Evolutionary conservation across 1,140 invertebrate species (phyloP).

Genomic region (Araneus ventricosus): DNA sequence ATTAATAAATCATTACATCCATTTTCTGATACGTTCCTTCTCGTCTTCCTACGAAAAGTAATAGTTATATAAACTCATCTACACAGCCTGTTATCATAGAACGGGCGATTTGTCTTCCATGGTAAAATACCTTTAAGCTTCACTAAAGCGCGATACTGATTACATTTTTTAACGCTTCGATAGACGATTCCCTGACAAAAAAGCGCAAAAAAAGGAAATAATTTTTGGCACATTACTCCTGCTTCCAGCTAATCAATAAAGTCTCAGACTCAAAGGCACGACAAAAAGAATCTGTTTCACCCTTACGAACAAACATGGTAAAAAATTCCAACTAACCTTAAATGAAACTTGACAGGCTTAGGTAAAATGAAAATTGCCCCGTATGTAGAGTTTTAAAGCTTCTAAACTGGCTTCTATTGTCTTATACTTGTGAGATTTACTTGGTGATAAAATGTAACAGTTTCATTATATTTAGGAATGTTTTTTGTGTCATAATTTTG

Average conservation of each 20-base stretch:
- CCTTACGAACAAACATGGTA: background rate
- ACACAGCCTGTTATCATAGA: background rate
- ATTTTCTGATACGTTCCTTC: background rate
- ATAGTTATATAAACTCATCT: constrained; percentile 6
- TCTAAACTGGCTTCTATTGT: too few relatives aligned
- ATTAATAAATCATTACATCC: background rate
- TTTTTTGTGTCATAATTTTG: too few relatives aligned
- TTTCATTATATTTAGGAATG: too few relatives aligned
- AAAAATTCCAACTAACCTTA: background rate
- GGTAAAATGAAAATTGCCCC: background rate
- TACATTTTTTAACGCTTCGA: background rate
- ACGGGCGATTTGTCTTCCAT: background rate
- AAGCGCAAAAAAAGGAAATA: background rate
- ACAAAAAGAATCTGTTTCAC: background rate
- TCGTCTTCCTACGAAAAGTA: background rate
- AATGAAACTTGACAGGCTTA: background rate
- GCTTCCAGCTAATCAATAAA: background rate
- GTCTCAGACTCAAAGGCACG: background rate
- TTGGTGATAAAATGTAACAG: too few relatives aligned
- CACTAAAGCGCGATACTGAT: background rate
- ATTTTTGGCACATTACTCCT: constrained; percentile 10
- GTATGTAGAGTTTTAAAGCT: background rate
- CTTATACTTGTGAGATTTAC: too few relatives aligned
- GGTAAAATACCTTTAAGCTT: background rate
- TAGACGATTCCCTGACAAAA: background rate